phyloP scores from a whole-genome alignment of 2,888 invertebrate genomes.

The Synergus gifuensis region DNA sequence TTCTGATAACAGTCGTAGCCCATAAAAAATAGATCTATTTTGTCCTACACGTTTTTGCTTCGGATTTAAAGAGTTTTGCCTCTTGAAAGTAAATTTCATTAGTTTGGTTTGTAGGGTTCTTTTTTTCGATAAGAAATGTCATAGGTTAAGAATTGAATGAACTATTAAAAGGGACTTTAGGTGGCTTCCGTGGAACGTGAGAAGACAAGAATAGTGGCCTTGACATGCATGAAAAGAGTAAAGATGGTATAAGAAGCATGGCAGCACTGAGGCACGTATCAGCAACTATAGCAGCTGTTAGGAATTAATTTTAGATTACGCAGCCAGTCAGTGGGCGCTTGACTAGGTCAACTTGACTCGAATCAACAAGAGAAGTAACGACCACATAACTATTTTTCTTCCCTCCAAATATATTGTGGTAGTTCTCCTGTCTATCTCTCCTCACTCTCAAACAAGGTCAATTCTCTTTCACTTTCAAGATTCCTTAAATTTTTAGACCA shows the following conservation, averaged over 20 bases:
- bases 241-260: conserved; percentile 53
- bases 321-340: conserved; percentile 64
- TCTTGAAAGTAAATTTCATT: neutral
- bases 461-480: conserved; percentile 5
- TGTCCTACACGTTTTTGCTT: neutral
- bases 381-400: conserved; percentile 44
- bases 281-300: conserved; percentile 69
- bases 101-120: neutral
- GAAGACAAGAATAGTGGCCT: conserved; percentile 55
- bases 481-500: neutral
- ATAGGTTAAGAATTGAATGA: conserved; percentile 26
- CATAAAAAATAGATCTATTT: too few species aligned
- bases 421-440: conserved; percentile 23
- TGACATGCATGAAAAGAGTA: conserved; percentile 60
- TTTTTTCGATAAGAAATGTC: neutral
- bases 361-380: conserved; percentile 59
- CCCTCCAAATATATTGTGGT: conserved; percentile 14
- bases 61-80: neutral
- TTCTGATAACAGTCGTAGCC: too few species aligned
- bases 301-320: conserved; percentile 77
- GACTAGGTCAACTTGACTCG: conserved; percentile 67
- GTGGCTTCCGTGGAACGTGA: conserved; percentile 55
- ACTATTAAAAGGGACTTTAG: conserved; percentile 13
- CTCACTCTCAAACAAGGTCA: conserved; percentile 41
- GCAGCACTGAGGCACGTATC: conserved; percentile 46